Evolutionary conservation across 2,113 vertebrate species (phyloP).

Genomic region (Lepus timidus): DNA sequence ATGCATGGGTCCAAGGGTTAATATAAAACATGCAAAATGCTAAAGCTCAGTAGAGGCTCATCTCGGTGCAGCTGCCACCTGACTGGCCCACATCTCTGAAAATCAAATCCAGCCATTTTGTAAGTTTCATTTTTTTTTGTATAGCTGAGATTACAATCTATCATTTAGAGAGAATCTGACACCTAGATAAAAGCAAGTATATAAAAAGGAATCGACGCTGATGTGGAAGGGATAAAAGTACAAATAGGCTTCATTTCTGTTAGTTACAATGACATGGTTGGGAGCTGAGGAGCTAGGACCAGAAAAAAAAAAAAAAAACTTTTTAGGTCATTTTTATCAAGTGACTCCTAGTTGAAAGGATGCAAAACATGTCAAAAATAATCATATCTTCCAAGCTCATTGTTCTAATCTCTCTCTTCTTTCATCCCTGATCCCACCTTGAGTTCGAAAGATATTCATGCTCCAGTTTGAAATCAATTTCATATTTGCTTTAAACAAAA

Average conservation of each 20-base stretch:
- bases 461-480: slow-evolving; percentile 47
- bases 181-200: slow-evolving; percentile 80
- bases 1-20: not conserved
- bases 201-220: slow-evolving; percentile 77
- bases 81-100: slow-evolving; percentile 57
- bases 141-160: slow-evolving; percentile 78
- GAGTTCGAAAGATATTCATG: not conserved
- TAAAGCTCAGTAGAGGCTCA: not conserved
- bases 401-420: slow-evolving; percentile 32
- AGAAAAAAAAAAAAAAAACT: not conserved
- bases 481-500: slow-evolving; percentile 42
- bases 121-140: slow-evolving; percentile 69
- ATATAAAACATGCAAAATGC: not conserved
- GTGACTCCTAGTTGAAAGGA: slow-evolving; percentile 33
- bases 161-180: slow-evolving; percentile 79
- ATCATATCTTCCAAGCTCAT: slow-evolving; percentile 41
- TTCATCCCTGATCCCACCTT: not conserved
- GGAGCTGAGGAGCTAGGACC: slow-evolving; percentile 5
- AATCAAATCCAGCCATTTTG: slow-evolving; percentile 78
- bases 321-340: slow-evolving; percentile 72
- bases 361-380: slow-evolving; percentile 63
- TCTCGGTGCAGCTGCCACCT: slow-evolving; percentile 19
- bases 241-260: slow-evolving; percentile 69
- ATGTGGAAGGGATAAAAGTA: slow-evolving; percentile 65
- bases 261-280: slow-evolving; percentile 74